Base-by-base conservation (phyloP, 2,888 invertebrate species). In the Nowickia ferox region DNA sequence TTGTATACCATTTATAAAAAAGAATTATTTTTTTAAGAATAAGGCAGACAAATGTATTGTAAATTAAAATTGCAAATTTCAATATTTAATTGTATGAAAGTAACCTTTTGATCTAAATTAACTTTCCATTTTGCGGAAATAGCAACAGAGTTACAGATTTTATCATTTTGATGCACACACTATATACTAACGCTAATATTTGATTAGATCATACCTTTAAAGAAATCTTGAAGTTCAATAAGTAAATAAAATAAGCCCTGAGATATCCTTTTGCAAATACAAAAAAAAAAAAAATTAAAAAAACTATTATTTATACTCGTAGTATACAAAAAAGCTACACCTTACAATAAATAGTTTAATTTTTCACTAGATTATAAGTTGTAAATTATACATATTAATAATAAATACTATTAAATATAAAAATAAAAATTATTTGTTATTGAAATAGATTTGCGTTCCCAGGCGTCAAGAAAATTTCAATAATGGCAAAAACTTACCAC, bases 301-400 rank as follows among this genome's bases (percentile, higher is more conserved):
- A 42, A 75, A 63, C 5, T 19, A 75, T 42, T 44, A 57, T 48
- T 79, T 80, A 72, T 66, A 30, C 6, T 30, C 30, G 30, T 30
- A 69, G 65, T 42, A 68, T 61, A 46, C 40, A 66, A 68, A 38
- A 48, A 83, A 87, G 78, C 19, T 79, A 81, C 80, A 82, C 55
- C 17, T 75, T 80, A 87, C 57, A 87, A 53, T 84, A 87, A 87
- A 84, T 88, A 88, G 88, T 88, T 87, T 89, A 88, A 88, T 88
- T 89, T 88, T 87, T 83, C 72, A 85, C 77, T 88, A 89, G 88
- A 78, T 78, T 9, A 88, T 92, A 92, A 92, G 92, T 91, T 92
- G 92, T 92, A 92, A 91, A 92, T 91, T 92, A 92, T 92, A 91
- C 89, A 88, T 89, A 91, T 86, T 89, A 89, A 88, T 88, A 48